phyloP scores from a whole-genome alignment of 2,113 vertebrate genomes.

The Nothocercus julius region DNA sequence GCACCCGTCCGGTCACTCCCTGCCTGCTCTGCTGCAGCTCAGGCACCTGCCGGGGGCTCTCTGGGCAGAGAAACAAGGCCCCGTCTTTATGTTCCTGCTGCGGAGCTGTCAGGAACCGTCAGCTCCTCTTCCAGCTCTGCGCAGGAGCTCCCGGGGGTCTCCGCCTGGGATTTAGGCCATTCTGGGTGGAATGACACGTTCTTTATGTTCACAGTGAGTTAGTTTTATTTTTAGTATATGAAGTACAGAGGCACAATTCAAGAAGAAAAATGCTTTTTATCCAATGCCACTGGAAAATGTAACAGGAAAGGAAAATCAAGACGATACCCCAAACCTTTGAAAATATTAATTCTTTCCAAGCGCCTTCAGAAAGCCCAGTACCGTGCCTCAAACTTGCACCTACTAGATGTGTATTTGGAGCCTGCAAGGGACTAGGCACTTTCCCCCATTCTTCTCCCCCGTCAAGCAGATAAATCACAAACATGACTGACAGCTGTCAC shows the following conservation, averaged over 20 bases:
- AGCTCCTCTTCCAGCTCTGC: no score
- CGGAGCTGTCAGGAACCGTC: no score
- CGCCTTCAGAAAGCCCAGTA: no score
- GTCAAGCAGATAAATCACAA: neutral
- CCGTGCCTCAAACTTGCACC: neutral
- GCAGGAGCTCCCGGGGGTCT: no score
- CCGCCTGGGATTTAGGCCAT: neutral
- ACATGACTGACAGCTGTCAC: neutral
- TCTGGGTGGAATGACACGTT: neutral
- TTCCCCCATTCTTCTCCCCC: neutral
- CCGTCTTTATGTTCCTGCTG: no score
- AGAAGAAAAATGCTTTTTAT: neutral
- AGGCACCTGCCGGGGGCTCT: no score
- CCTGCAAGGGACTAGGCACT: neutral
- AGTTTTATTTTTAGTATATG: neutral
- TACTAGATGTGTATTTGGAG: neutral
- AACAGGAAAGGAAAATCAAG: neutral
- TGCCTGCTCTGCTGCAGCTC: neutral
- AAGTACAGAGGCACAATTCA: neutral
- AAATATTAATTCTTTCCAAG: neutral
- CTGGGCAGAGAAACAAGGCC: no score
- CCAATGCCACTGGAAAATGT: neutral
- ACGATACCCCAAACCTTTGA: neutral
- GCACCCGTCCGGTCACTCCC: neutral
- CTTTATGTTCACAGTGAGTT: neutral